Evolutionary conservation across 1,140 invertebrate genomes (phyloP), one percentile per base, ranked within the genome.

Genomic region (Macrosteles quadrilineatus): DNA sequence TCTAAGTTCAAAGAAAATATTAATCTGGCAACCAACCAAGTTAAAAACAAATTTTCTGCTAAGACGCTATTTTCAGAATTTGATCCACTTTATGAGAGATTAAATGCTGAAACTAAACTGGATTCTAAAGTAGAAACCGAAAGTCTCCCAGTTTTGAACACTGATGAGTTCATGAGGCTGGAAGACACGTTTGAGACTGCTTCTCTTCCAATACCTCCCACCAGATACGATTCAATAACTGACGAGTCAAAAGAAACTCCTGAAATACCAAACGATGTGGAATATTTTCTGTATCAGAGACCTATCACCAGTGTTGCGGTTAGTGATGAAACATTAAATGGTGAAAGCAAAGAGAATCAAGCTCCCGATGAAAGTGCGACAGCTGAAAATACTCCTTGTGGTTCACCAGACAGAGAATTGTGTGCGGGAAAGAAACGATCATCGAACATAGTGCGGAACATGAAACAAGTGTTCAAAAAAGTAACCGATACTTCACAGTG

Each of bases 381-480:
- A n/a, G n/a, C n/a, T n/a, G 62, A 70, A 55, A 12, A 47, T 36
- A 27, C 40, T 21, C 50, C 55, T 11, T 71, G 31, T n/a, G 68
- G 71, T 57, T 69, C 68, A 55, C 36, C 31, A 43, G 75, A 73
- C 66, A 69, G 77, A 76, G 67, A 72, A 78, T 32, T 75, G 79
- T 63, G 76, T 77, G 71, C 76, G 81, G 57, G 75, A 79, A 23
- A 65, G 71, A 36, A 36, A 36, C 74, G 57, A 78, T 77, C 68
- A 75, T 76, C 27, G 73, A 78, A 45, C 76, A 78, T 71, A 76
- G 79, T 71, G 69, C 76, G 27, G n/a, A 77, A 73, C 78, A 78
- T 72, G 76, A 80, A 73, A 78, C 76, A 32, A 76, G 78, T 71
- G 76, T 79, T 73, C 74, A 78, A 80, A 71, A 78, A 80, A 30